Conservation (phyloP, 2,888 invertebrate genomes). For the Tetramorium bicarinatum region DNA sequence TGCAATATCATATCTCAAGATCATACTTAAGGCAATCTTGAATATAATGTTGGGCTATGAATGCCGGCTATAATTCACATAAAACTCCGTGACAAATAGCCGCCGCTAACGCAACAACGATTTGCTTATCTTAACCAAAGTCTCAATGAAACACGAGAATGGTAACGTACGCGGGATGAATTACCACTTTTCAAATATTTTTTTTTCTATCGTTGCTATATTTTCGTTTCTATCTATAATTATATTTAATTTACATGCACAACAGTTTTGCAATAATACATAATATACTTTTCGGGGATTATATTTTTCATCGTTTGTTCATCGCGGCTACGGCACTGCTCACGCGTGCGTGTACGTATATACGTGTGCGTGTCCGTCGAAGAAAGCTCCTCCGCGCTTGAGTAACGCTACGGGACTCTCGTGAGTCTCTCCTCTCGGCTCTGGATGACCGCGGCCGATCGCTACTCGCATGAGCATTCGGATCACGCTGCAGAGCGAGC, state of each 20-base stretch:
- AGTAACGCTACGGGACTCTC: conserved; percentile 72
- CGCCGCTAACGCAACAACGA: too few species aligned
- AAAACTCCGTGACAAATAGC: neutral
- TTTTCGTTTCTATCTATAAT: conserved; percentile 18
- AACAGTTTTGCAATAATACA: neutral
- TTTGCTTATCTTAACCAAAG: neutral
- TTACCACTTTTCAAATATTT: neutral
- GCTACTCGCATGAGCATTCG: conserved; percentile 72
- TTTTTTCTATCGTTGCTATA: neutral
- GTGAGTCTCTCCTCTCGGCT: conserved; percentile 66
- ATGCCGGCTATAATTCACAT: neutral
- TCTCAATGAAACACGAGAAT: neutral
- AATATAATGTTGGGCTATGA: neutral
- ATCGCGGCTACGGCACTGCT: conserved; percentile 41
- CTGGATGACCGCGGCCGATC: conserved; percentile 76
- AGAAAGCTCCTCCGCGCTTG: conserved; percentile 69
- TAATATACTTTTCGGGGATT: conserved; percentile 13
- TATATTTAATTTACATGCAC: conserved; percentile 21
- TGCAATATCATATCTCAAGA: too few species aligned
- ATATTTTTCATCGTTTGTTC: conserved; percentile 35
- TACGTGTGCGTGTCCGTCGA: conserved; percentile 59
- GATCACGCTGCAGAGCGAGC: conserved; percentile 78
- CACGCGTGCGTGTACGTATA: neutral
- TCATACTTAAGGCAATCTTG: neutral
- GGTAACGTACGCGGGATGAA: neutral